These are phyloP conservation scores for Chlamydotis undulata DNA, from an alignment of 2,113 vertebrate species.

Conservation along the genomic window DNA sequence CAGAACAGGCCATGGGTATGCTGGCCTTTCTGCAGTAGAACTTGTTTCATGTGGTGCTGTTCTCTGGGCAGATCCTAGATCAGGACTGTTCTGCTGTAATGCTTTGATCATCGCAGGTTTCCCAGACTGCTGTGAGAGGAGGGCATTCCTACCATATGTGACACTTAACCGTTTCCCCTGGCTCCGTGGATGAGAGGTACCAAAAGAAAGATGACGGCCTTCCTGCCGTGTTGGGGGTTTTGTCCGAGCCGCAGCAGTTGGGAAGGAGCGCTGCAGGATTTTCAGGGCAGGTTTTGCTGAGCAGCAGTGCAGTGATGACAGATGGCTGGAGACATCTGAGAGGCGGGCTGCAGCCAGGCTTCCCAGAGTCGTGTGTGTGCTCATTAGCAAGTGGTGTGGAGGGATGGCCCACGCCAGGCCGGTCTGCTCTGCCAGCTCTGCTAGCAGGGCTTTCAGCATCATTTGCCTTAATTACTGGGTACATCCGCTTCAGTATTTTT, in stretches of 20 bases:
- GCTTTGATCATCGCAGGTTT: accelerated
- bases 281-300: background rate
- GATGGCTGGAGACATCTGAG: background rate
- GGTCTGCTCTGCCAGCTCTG: background rate
- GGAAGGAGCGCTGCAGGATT: background rate
- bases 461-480: accelerated
- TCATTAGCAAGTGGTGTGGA: background rate
- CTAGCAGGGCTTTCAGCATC: background rate
- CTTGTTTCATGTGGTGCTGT: accelerated
- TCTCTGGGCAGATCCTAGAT: background rate
- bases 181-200: background rate
- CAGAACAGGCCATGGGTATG: accelerated
- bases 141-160: background rate
- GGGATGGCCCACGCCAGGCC: background rate
- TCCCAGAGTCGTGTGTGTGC: accelerated
- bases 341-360: background rate
- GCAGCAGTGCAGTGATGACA: background rate
- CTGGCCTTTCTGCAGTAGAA: background rate
- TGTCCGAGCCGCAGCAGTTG: background rate
- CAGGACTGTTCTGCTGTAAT: accelerated
- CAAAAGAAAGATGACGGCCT: background rate
- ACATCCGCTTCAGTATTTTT: accelerated
- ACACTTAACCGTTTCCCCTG: background rate
- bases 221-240: background rate
- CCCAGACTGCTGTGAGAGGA: background rate